These are phyloP conservation scores for Passer domesticus DNA, from an alignment of 2,113 vertebrate species.

Conservation along the genomic window DNA sequence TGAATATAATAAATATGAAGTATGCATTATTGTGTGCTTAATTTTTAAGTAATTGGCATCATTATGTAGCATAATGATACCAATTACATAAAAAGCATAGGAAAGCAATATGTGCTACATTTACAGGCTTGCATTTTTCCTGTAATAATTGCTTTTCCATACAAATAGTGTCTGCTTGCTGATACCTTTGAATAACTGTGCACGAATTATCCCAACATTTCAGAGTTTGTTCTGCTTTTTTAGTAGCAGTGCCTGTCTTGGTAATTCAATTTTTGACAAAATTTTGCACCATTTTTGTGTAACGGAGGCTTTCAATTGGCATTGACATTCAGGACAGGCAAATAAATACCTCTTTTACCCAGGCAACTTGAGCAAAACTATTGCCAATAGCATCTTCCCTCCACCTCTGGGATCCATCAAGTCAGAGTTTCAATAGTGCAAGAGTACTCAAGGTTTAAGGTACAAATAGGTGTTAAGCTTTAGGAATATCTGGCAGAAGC, in stretches of 20 bases:
- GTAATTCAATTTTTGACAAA: not conserved
- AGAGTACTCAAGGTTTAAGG: not conserved
- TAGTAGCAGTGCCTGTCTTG: not conserved
- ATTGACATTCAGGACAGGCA: not conserved
- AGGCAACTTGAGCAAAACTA: not conserved
- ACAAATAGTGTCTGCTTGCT: conserved; percentile 47
- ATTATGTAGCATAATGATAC: conserved; percentile 71
- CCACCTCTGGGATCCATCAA: not conserved
- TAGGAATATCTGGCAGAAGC: not conserved
- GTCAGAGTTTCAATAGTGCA: not conserved
- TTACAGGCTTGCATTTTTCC: conserved; percentile 32
- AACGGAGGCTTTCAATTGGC: not conserved
- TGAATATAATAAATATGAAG: conserved; percentile 61
- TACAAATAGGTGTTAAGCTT: not conserved
- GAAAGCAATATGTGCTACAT: conserved; percentile 45
- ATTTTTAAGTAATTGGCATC: conserved; percentile 77
- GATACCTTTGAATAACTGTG: conserved; percentile 55
- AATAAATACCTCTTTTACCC: not conserved
- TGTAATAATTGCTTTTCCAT: conserved; percentile 65
- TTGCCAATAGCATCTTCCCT: not conserved
- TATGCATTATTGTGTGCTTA: conserved; percentile 58
- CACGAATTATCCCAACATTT: conserved; percentile 48
- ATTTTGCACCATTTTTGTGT: not conserved
- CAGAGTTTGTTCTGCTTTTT: conserved; percentile 52
- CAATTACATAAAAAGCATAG: conserved; percentile 38